phyloP scores from a whole-genome alignment of 1,140 invertebrate genomes.

The Meloidogyne chitwoodi region DNA sequence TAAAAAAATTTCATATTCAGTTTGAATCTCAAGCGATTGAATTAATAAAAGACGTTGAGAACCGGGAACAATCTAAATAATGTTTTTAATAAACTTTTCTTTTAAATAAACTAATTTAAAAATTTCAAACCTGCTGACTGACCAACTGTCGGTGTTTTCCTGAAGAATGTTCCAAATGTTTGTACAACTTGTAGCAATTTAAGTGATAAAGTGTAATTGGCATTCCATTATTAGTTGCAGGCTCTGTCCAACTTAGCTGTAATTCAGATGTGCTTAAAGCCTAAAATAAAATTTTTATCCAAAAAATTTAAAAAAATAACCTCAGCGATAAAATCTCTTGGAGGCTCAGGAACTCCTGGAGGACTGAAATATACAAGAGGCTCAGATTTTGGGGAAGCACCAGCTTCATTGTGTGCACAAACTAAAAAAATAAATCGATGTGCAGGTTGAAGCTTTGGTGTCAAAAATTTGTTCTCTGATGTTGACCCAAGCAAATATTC shows the following conservation, averaged over 20 bases:
- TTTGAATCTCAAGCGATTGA: conserved; percentile 31
- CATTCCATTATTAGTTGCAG: conserved; percentile 11
- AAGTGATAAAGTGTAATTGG: conserved; percentile 28
- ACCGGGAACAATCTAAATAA: conserved; percentile 5
- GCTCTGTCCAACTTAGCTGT: conserved; percentile 35
- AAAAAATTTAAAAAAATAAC: conserved; percentile 13
- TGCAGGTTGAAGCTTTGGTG: conserved; percentile 40
- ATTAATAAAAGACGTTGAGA: conserved; percentile 14
- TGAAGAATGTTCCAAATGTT: background rate
- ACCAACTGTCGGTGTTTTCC: conserved; percentile 25
- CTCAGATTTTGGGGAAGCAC: conserved; percentile 42
- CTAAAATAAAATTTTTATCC: background rate
- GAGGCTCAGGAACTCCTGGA: conserved; percentile 33
- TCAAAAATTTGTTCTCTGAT: conserved; percentile 10
- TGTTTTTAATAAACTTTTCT: background rate
- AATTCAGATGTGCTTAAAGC: conserved; percentile 26
- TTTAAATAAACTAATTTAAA: background rate
- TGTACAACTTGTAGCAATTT: conserved; percentile 12
- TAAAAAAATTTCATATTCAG: conserved; percentile 24
- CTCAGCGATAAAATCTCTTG: conserved; percentile 36
- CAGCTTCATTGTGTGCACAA: conserved; percentile 45
- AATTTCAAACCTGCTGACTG: conserved; percentile 13
- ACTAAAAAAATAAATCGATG: conserved; percentile 43
- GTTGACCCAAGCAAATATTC: conserved; percentile 18
- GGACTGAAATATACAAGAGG: conserved; percentile 45